phyloP scores from a whole-genome alignment of 35 echinoderm and acorn worm species.

The Anneissia japonica region DNA sequence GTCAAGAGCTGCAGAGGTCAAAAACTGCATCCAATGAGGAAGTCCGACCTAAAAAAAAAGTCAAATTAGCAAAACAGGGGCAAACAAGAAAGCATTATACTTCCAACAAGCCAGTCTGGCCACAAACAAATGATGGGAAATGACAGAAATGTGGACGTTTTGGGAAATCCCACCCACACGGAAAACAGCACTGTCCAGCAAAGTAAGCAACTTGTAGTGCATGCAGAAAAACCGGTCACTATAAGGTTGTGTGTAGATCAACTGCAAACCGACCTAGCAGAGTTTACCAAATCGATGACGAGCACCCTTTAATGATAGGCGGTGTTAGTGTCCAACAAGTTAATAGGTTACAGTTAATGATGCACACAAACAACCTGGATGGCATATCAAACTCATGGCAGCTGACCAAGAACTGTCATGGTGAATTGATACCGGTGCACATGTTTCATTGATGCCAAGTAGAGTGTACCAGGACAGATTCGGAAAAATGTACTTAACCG shows the following conservation, averaged over 20 bases:
- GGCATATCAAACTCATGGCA: not conserved
- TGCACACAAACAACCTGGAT: not conserved
- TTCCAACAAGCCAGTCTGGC: not conserved
- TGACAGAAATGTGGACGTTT: not conserved
- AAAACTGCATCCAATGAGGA: not conserved
- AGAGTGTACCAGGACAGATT: not conserved
- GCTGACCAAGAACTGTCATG: not conserved
- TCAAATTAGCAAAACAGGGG: not conserved
- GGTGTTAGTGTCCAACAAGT: not conserved
- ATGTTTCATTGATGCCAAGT: not conserved
- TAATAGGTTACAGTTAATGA: not conserved
- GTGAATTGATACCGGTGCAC: not conserved
- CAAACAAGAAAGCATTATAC: not conserved
- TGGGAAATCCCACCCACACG: not conserved
- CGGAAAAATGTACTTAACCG: not conserved
- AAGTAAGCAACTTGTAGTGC: not conserved
- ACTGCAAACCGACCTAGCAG: not conserved
- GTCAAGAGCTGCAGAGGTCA: not conserved
- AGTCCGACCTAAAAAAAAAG: not conserved
- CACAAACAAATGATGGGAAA: not conserved
- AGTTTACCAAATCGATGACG: not conserved
- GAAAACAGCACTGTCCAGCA: constrained; percentile 5
- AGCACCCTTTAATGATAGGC: not conserved
- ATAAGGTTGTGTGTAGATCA: not conserved
- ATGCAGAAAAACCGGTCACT: not conserved